Evolutionary conservation across 2,797 vertebrate species (phyloP).

Genomic region (Lacerta agilis): DNA sequence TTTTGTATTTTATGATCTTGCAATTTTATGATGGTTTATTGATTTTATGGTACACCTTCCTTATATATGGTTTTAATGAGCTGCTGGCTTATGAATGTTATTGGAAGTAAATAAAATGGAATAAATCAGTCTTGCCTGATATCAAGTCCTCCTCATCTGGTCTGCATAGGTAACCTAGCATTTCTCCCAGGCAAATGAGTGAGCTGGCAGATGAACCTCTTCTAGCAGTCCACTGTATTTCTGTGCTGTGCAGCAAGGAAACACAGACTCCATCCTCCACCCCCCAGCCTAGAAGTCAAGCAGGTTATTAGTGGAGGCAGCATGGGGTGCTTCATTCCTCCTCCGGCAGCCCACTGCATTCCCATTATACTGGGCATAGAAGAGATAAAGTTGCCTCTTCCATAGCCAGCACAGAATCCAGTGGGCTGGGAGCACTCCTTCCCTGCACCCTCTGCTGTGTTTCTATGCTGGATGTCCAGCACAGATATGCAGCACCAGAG

Average conservation of each 20-base stretch:
- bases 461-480: neutral
- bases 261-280: neutral
- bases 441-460: no score
- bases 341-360: neutral
- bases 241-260: neutral
- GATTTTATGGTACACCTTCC: no score
- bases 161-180: neutral
- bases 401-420: no score
- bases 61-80: no score
- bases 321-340: neutral
- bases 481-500: neutral
- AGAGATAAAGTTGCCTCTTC: neutral
- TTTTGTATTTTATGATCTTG: no score
- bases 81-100: no score
- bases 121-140: neutral
- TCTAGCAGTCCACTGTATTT: neutral
- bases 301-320: no score
- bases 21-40: no score
- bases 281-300: neutral
- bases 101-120: no score
- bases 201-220: neutral
- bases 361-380: neutral
- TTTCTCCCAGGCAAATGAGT: neutral
- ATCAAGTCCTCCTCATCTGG: neutral
- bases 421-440: no score